Evolutionary conservation across 2,113 vertebrate species (phyloP).

Genomic region (Cisticola juncidis): DNA sequence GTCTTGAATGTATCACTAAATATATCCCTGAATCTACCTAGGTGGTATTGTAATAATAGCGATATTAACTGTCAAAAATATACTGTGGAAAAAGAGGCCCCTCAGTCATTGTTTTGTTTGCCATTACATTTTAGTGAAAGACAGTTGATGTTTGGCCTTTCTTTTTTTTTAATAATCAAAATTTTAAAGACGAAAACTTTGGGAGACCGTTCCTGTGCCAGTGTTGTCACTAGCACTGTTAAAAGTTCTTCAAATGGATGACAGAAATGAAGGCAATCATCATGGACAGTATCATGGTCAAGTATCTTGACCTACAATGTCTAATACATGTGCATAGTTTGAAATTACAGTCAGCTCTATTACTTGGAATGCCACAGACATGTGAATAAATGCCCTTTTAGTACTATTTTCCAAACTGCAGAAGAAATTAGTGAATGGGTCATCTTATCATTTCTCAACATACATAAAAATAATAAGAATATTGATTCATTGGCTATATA

Average conservation of each 20-base stretch:
- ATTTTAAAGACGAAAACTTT: not conserved
- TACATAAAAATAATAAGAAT: not conserved
- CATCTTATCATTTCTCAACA: not conserved
- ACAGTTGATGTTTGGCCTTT: not conserved
- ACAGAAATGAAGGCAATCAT: not conserved
- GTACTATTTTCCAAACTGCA: not conserved
- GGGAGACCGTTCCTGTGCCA: not conserved
- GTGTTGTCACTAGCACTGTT: not conserved
- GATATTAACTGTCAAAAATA: not conserved
- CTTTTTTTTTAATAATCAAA: rapidly evolving
- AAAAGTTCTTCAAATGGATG: not conserved
- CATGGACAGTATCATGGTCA: not conserved
- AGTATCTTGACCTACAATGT: not conserved
- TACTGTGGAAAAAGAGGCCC: not conserved
- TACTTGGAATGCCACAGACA: not conserved
- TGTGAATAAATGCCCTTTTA: not conserved
- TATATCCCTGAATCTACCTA: not conserved
- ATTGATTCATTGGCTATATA: not conserved
- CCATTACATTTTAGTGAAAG: not conserved
- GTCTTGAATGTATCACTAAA: not conserved
- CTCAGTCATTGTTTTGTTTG: not conserved
- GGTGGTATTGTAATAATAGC: not conserved
- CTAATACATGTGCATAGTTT: not conserved
- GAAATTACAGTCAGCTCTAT: not conserved
- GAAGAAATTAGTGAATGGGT: not conserved